phyloP scores from a whole-genome alignment of 2,888 invertebrate species.

The Arge pagana region DNA sequence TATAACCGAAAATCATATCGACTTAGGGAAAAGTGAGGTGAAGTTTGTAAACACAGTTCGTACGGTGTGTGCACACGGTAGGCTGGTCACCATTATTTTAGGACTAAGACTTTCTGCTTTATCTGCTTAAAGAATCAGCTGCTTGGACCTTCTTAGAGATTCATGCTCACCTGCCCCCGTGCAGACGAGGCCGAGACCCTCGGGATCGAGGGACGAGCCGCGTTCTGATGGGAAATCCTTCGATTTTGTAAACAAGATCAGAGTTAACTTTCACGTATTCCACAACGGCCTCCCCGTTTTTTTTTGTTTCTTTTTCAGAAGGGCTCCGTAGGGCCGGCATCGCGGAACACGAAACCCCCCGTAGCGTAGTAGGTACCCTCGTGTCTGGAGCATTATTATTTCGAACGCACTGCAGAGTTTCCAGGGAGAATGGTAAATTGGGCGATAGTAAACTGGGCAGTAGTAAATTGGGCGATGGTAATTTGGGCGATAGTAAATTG shows the following conservation, averaged over 20 bases:
- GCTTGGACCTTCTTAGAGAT: slow-evolving; percentile 29
- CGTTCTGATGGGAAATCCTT: slow-evolving; percentile 36
- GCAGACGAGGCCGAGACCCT: slow-evolving; percentile 11
- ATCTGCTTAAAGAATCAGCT: slow-evolving; percentile 57
- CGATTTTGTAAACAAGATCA: slow-evolving; percentile 28
- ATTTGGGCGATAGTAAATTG: no score
- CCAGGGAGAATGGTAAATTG: no score
- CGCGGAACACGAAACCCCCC: no score
- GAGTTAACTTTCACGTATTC: neutral
- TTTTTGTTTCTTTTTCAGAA: no score
- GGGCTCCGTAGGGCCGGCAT: no score
- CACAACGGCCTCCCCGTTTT: no score
- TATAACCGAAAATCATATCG: slow-evolving; percentile 7
- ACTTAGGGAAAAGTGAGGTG: slow-evolving; percentile 10
- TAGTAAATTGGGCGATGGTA: no score
- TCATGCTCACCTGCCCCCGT: neutral
- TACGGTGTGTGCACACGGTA: slow-evolving; percentile 49
- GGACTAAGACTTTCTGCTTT: slow-evolving; percentile 46
- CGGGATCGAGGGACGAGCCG: slow-evolving; percentile 43
- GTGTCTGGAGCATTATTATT: no score
- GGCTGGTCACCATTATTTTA: slow-evolving; percentile 51
- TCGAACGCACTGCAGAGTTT: no score
- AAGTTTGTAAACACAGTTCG: slow-evolving; percentile 46
- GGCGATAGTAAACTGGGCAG: no score
- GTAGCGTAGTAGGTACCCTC: no score